Evolutionary conservation across 1,140 invertebrate species (phyloP).

Genomic region (Sycobia sp.): DNA sequence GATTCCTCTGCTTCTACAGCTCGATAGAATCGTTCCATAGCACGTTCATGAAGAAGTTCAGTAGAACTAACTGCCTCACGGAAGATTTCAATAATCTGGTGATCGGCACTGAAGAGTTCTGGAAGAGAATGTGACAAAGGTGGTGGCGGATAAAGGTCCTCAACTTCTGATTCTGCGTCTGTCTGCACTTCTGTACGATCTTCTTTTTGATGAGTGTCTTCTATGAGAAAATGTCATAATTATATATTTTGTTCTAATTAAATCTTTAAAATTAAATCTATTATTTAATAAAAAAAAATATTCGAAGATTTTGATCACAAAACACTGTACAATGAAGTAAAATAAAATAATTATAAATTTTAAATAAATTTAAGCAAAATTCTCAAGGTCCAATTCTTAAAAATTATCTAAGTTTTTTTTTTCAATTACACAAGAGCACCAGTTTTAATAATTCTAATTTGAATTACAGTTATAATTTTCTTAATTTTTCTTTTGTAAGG

Average conservation of each 20-base stretch:
- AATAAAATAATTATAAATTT: no score
- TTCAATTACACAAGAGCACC: no score
- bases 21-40: conserved; percentile 79
- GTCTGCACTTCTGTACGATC: neutral
- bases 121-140: conserved; percentile 80
- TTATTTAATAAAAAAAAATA: neutral
- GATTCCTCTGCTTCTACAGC: conserved; percentile 75
- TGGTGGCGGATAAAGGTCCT: conserved; percentile 71
- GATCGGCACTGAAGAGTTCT: conserved; percentile 67
- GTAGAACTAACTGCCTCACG: conserved; percentile 80
- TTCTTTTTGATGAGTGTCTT: neutral
- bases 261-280: neutral
- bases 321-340: no score
- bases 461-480: no score
- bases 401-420: no score
- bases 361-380: no score
- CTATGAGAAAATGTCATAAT: neutral
- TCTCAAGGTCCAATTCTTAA: no score
- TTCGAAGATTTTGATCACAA: no score
- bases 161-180: conserved; percentile 38
- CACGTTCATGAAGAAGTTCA: conserved; percentile 77
- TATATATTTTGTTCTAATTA: neutral
- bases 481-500: no score
- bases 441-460: no score
- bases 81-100: conserved; percentile 57